Conservation (phyloP, 2,797 vertebrate species). For the Phrynocephalus vlangalii region DNA sequence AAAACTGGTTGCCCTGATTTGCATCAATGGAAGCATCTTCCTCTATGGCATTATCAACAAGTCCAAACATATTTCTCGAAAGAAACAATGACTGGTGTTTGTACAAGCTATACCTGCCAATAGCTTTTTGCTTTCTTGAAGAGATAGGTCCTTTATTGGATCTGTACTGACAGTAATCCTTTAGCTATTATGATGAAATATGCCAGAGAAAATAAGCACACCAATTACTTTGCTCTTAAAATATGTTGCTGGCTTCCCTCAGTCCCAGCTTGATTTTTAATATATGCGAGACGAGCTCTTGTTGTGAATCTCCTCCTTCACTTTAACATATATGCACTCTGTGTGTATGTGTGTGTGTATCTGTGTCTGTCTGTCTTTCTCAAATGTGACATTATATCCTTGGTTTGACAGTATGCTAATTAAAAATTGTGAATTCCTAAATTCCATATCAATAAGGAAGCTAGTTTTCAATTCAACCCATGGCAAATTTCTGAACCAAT, state of each 20-base stretch:
- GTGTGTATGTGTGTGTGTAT: no score
- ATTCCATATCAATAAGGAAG: neutral
- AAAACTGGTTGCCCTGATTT: no score
- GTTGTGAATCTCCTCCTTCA: neutral
- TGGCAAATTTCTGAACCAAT: conserved; percentile 1
- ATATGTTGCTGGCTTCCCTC: neutral
- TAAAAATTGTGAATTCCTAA: conserved; percentile 28
- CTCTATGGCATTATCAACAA: no score
- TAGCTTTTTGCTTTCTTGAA: no score
- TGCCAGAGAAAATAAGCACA: neutral
- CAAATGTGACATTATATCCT: neutral
- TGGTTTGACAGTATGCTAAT: neutral
- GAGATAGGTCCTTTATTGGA: no score
- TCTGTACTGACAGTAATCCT: neutral
- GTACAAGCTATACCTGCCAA: no score
- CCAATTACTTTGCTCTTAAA: neutral
- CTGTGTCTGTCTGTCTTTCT: no score
- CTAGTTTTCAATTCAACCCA: neutral
- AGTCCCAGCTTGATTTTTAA: neutral
- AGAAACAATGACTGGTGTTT: no score
- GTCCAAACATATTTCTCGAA: no score
- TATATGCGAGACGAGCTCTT: neutral
- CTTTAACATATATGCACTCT: neutral
- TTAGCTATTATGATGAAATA: neutral
- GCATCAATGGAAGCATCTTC: no score